Conservation (phyloP, 2,113 vertebrate species). For the Epinephelus fuscoguttatus region DNA sequence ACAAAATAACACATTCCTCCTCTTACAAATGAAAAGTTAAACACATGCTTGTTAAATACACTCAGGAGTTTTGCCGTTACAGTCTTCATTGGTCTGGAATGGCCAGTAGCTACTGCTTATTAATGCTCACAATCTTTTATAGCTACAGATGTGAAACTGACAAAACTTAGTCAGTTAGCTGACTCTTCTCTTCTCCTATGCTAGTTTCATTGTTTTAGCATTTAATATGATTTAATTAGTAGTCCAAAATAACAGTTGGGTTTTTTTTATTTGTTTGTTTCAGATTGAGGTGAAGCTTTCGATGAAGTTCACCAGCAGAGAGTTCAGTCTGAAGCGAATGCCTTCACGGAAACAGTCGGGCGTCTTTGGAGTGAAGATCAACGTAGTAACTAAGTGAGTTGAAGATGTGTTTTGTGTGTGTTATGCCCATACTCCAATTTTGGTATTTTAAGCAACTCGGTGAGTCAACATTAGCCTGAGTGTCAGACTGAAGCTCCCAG, state of each 20-base stretch:
- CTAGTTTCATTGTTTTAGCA: not conserved
- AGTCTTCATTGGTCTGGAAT: no score
- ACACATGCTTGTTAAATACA: not conserved
- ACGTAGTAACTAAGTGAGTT: conserved; percentile 95
- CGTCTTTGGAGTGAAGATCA: conserved; percentile 97
- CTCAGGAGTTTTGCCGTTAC: not conserved
- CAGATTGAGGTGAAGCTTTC: conserved; percentile 97
- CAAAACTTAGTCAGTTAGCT: not conserved
- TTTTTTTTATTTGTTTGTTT: not conserved
- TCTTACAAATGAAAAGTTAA: not conserved
- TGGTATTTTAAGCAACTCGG: not conserved
- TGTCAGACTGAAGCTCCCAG: no score
- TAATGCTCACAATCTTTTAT: no score
- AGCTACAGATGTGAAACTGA: not conserved
- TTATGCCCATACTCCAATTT: not conserved
- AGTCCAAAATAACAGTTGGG: not conserved
- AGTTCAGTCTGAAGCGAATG: conserved; percentile 97
- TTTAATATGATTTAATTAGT: not conserved
- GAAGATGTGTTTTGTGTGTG: not conserved
- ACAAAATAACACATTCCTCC: not conserved
- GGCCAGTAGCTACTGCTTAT: not conserved
- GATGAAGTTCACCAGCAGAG: conserved; percentile 96
- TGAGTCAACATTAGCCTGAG: not conserved
- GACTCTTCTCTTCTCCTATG: not conserved
- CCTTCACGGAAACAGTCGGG: conserved; percentile 94